Percentiles rank a stretch among this genome's conserved stretches.
These are phyloP conservation scores for Sebastes fasciatus DNA, from an alignment of 2,113 vertebrate genomes.

Conservation along the genomic window DNA sequence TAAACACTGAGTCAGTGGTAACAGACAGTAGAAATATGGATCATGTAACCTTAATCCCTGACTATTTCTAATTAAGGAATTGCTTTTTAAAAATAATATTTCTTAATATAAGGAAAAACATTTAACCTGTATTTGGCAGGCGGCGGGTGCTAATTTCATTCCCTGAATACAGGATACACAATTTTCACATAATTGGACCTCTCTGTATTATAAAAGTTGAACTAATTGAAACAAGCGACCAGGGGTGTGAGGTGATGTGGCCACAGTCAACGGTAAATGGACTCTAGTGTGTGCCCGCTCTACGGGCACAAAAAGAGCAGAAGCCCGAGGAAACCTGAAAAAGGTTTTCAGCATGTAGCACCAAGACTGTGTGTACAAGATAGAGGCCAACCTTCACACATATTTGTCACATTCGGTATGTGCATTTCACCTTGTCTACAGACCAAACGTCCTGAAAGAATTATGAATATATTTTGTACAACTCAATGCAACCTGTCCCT, in stretches of 20 bases:
- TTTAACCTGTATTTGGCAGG: too few relatives aligned
- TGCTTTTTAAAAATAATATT: too few relatives aligned
- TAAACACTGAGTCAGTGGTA: too few relatives aligned
- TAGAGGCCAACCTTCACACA: background rate
- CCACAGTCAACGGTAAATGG: background rate
- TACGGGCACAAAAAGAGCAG: background rate
- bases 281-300: background rate
- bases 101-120: too few relatives aligned
- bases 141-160: too few relatives aligned
- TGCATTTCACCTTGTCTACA: background rate
- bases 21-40: too few relatives aligned
- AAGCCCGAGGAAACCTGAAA: background rate
- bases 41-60: too few relatives aligned
- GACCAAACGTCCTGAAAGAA: background rate
- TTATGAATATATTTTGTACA: background rate
- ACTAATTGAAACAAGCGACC: background rate
- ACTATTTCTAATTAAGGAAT: too few relatives aligned
- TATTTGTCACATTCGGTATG: background rate
- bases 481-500: background rate
- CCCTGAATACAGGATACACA: background rate
- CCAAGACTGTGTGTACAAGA: background rate
- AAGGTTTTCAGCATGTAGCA: background rate
- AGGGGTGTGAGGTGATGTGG: background rate
- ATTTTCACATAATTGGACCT: background rate
- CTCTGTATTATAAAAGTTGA: background rate